phyloP scores from a whole-genome alignment of 2,797 vertebrate species.

The Tangara arthus region DNA sequence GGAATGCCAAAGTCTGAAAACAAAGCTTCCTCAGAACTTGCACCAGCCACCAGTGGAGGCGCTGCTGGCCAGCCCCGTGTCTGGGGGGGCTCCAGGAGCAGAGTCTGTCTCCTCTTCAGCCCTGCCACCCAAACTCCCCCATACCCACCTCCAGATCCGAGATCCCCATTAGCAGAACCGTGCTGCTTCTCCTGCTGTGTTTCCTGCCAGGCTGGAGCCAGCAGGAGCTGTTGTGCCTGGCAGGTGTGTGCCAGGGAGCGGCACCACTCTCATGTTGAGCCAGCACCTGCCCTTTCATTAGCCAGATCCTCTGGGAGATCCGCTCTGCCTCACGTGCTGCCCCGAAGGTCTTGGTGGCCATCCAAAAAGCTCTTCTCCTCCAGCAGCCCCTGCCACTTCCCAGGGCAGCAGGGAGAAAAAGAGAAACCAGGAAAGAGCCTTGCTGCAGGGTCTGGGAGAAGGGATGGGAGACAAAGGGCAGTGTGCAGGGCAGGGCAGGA shows the following conservation, averaged over 20 bases:
- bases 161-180: neutral
- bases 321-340: neutral
- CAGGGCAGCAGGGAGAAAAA: neutral
- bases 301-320: neutral
- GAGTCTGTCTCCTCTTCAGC: neutral
- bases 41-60: fast-evolving
- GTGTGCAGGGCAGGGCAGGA: neutral
- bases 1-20: neutral
- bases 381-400: neutral
- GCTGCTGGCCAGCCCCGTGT: neutral
- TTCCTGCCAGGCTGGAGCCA: neutral
- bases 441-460: neutral
- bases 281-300: neutral
- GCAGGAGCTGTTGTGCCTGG: neutral
- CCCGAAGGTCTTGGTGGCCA: neutral
- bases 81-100: neutral
- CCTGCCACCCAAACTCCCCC: fast-evolving
- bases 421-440: neutral
- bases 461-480: neutral
- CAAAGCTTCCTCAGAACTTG: neutral
- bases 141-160: neutral
- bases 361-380: neutral
- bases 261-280: neutral
- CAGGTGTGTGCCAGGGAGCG: neutral
- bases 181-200: neutral